phyloP scores from a whole-genome alignment of 1,140 invertebrate genomes.

The Nylanderia fulva region DNA sequence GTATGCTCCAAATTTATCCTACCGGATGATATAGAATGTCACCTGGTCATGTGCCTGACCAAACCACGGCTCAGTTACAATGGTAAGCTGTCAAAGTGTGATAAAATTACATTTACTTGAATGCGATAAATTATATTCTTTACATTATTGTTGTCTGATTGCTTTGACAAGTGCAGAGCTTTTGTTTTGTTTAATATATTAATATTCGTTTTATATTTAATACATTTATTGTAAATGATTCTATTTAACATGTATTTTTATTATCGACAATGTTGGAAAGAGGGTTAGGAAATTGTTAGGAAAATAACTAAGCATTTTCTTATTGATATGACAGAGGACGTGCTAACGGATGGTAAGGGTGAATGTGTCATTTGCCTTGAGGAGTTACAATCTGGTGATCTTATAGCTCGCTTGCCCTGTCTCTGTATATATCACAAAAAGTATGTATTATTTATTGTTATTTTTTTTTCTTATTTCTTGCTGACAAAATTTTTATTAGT shows the following conservation, averaged over 20 bases:
- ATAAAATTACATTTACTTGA: background rate
- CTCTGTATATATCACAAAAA: slow-evolving; percentile 99
- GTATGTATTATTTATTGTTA: slow-evolving; percentile 86
- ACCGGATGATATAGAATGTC: slow-evolving; percentile 99
- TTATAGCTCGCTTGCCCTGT: slow-evolving; percentile 98
- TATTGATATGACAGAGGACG: slow-evolving; percentile 93
- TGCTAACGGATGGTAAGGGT: slow-evolving; percentile 97
- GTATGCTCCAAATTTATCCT: slow-evolving; percentile 99
- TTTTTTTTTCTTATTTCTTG: background rate
- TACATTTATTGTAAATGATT: no score
- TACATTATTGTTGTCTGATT: background rate
- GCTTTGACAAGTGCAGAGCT: background rate
- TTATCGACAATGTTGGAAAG: no score
- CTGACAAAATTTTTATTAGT: background rate
- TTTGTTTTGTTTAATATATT: background rate
- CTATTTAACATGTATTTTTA: background rate
- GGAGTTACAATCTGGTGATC: slow-evolving; percentile 96
- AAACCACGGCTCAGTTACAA: slow-evolving; percentile 99
- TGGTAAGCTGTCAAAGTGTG: slow-evolving; percentile 89
- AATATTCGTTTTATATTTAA: background rate
- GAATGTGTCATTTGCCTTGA: slow-evolving; percentile 99
- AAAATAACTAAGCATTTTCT: slow-evolving; percentile 39
- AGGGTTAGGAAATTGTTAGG: no score
- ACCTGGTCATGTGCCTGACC: slow-evolving; percentile 99
- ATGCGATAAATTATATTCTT: background rate